A percentile compares a stretch with the other conserved stretches of the same genome.
These are phyloP conservation scores for Syngnathus typhle DNA, from an alignment of 2,113 vertebrate genomes.

Conservation along the genomic window DNA sequence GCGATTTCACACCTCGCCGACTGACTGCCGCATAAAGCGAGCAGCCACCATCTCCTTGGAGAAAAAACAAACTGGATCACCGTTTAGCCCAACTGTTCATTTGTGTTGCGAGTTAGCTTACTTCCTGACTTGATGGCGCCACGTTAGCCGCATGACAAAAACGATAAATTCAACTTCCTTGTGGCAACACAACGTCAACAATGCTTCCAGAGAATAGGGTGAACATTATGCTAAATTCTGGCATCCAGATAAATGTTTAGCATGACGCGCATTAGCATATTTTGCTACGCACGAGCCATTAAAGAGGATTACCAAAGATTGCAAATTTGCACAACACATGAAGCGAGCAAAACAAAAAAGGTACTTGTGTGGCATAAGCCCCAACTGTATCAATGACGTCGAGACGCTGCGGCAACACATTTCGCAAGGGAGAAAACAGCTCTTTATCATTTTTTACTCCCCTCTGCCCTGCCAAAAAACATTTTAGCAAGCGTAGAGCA, in stretches of 20 bases:
- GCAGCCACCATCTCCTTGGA: conserved; percentile 25
- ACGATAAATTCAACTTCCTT: conserved; percentile 7
- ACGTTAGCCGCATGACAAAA: conserved; percentile 13
- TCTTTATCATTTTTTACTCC: not conserved
- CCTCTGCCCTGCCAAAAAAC: not conserved
- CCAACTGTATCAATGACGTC: not conserved
- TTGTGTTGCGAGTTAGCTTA: conserved; percentile 23
- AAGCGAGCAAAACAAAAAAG: conserved; percentile 10
- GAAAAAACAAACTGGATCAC: conserved; percentile 17
- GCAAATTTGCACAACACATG: conserved; percentile 37
- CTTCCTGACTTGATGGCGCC: conserved; percentile 1
- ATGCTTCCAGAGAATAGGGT: conserved; percentile 33
- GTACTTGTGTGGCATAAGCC: conserved; percentile 1
- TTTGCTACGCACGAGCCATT: conserved; percentile 47
- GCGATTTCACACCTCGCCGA: conserved; percentile 57
- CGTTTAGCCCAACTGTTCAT: conserved; percentile 31
- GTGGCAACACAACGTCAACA: conserved; percentile 20
- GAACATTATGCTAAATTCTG: conserved; percentile 42
- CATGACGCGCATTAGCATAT: conserved; percentile 55
- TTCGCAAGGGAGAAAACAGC: not conserved
- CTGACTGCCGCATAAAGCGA: conserved; percentile 34
- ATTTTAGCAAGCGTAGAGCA: not conserved
- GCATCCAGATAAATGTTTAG: conserved; percentile 60
- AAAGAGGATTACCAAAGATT: conserved; percentile 37
- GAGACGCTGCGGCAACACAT: not conserved